phyloP scores from a whole-genome alignment of 2,797 vertebrate species.

The Nothura maculosa region DNA sequence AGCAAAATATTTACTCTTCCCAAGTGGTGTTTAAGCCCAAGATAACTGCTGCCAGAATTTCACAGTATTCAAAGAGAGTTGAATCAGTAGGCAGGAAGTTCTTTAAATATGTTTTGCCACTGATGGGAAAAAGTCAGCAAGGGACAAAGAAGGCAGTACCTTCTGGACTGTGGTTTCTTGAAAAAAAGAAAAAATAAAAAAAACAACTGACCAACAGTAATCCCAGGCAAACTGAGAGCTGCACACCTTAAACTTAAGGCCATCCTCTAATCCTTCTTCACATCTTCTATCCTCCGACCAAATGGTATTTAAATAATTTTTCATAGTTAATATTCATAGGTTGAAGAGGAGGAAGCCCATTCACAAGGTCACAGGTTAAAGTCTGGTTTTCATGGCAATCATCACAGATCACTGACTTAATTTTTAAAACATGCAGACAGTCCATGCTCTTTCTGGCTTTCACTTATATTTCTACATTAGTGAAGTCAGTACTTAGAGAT shows the following conservation, averaged over 20 bases:
- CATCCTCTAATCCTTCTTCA: background rate
- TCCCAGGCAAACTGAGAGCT: background rate
- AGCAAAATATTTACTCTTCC: slow-evolving; percentile 14
- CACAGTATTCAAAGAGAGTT: background rate
- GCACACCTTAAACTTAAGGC: background rate
- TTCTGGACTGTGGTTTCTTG: background rate
- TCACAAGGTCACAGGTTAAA: background rate
- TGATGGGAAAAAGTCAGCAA: background rate
- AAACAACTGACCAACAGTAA: background rate
- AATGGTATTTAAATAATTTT: background rate
- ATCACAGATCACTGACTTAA: slow-evolving; percentile 24
- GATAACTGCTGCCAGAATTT: background rate
- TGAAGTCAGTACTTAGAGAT: slow-evolving; percentile 8
- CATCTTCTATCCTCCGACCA: background rate
- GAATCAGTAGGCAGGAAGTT: background rate
- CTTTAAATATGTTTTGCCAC: background rate
- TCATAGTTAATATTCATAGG: background rate
- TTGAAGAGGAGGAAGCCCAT: background rate
- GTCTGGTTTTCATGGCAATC: background rate
- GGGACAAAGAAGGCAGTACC: background rate
- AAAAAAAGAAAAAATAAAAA: background rate
- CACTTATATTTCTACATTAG: background rate
- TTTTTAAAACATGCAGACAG: slow-evolving; percentile 41
- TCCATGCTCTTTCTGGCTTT: background rate
- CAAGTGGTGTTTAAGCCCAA: background rate